phyloP scores from a whole-genome alignment of 2,113 vertebrate genomes.

The Nematolebias whitei region DNA sequence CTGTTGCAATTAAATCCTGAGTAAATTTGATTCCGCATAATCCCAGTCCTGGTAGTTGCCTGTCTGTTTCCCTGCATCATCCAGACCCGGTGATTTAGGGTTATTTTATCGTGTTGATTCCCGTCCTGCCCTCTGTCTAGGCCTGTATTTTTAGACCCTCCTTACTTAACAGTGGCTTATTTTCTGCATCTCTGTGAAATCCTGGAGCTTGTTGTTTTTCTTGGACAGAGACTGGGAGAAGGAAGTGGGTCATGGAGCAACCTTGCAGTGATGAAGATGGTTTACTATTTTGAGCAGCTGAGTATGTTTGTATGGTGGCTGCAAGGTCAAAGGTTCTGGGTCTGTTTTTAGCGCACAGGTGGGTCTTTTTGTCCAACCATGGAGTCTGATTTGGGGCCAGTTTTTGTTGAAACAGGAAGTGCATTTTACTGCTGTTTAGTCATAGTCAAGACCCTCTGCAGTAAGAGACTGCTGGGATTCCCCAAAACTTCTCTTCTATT shows the following conservation, averaged over 20 bases:
- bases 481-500: constrained; percentile 48
- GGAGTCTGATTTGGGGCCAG: constrained; percentile 8
- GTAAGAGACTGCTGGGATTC: constrained; percentile 40
- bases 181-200: constrained; percentile 39
- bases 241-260: constrained; percentile 30
- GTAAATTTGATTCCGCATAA: background rate
- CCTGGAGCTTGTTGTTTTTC: constrained; percentile 62
- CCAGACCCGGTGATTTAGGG: constrained; percentile 5
- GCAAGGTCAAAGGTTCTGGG: constrained; percentile 5
- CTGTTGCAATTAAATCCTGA: background rate
- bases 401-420: constrained; percentile 50
- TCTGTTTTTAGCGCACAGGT: constrained; percentile 41
- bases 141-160: constrained; percentile 53
- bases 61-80: constrained; percentile 18
- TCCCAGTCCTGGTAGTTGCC: constrained; percentile 4
- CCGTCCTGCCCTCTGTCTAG: constrained; percentile 10
- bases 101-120: constrained; percentile 15
- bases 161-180: constrained; percentile 19
- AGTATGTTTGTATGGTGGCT: constrained; percentile 40
- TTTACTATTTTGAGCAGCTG: constrained; percentile 28
- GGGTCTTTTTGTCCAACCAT: background rate
- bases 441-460: constrained; percentile 21
- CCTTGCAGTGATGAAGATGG: constrained; percentile 15
- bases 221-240: constrained; percentile 12
- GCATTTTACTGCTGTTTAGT: constrained; percentile 40